Conservation (phyloP, 2,888 invertebrate genomes). For the Cosmia pyralina region DNA sequence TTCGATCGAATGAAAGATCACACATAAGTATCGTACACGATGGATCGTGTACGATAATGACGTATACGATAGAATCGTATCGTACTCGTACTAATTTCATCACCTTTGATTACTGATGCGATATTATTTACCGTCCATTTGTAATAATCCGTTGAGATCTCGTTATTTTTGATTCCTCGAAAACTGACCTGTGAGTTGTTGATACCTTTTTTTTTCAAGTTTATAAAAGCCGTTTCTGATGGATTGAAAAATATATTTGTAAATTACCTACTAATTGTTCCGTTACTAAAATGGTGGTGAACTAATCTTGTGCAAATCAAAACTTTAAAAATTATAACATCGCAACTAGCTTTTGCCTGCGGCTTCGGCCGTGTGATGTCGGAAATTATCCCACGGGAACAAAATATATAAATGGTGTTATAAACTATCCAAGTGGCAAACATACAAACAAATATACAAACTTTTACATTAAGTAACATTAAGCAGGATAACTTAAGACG, state of each 20-base stretch:
- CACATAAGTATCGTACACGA: too few species aligned
- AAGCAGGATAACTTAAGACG: too few species aligned
- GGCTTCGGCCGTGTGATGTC: too few species aligned
- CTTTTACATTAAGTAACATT: too few species aligned
- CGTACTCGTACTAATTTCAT: background rate
- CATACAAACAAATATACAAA: too few species aligned
- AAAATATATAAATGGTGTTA: too few species aligned
- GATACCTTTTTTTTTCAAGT: background rate
- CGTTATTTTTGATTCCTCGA: slow-evolving; percentile 20
- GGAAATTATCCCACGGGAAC: too few species aligned
- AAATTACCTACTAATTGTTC: background rate
- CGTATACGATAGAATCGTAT: background rate
- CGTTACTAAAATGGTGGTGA: too few species aligned
- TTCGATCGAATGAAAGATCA: background rate
- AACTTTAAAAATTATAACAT: too few species aligned
- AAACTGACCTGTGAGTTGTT: slow-evolving; percentile 3
- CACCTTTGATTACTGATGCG: slow-evolving; percentile 42
- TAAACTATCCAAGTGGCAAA: too few species aligned
- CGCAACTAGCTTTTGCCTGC: too few species aligned
- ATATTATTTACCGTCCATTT: slow-evolving; percentile 27
- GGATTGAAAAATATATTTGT: background rate
- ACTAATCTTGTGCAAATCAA: too few species aligned
- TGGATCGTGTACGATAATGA: background rate
- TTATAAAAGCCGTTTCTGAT: background rate
- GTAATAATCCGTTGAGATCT: background rate